Percentiles rank a stretch among this genome's conserved stretches.
These are phyloP conservation scores for Vultur gryphus DNA, from an alignment of 2,797 vertebrate species.

Conservation along the genomic window DNA sequence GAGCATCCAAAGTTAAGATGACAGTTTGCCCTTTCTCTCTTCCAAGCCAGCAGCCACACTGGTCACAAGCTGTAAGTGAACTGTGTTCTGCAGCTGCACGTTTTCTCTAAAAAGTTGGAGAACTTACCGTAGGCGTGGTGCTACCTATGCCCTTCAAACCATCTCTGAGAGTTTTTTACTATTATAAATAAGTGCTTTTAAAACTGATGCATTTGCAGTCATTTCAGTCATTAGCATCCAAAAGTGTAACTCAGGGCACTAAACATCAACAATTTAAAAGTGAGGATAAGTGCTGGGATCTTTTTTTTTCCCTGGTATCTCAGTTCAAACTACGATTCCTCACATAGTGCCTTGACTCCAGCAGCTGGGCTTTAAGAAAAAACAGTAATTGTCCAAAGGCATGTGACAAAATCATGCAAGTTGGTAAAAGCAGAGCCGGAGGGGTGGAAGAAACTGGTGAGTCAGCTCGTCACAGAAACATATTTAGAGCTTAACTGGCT, in stretches of 20 bases:
- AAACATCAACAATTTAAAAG: neutral
- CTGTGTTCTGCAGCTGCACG: neutral
- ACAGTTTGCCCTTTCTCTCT: neutral
- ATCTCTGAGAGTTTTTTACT: neutral
- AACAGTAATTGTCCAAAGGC: neutral
- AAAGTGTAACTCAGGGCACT: neutral
- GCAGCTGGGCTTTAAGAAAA: neutral
- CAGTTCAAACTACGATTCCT: neutral
- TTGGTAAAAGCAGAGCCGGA: neutral
- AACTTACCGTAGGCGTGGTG: neutral
- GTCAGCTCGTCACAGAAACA: constrained; percentile 22
- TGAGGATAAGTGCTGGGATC: neutral
- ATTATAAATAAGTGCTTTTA: neutral
- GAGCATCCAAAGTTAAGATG: neutral
- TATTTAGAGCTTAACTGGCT: constrained; percentile 27
- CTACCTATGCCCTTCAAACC: neutral
- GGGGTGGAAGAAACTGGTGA: constrained; percentile 5
- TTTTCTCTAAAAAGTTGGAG: neutral
- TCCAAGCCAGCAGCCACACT: neutral
- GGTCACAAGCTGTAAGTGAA: neutral
- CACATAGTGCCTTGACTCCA: neutral
- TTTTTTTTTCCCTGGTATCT: neutral
- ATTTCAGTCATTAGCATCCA: neutral
- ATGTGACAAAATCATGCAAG: neutral
- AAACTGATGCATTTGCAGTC: neutral